Evolutionary conservation across 1,140 invertebrate species (phyloP).

Genomic region (Drosophila arizonae): DNA sequence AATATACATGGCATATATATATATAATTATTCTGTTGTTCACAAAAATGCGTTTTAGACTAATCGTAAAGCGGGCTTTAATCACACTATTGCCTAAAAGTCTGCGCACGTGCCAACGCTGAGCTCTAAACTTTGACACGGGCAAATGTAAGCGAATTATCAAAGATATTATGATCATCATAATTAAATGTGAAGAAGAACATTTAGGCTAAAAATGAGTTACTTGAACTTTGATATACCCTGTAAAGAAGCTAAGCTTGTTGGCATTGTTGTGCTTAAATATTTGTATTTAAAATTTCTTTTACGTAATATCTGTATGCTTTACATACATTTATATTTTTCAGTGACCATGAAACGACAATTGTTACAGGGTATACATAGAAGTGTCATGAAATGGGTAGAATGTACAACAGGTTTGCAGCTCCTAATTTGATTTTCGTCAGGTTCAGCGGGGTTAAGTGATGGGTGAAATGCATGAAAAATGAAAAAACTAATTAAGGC

Average conservation of each 20-base stretch:
- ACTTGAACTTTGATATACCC: neutral
- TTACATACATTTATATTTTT: neutral
- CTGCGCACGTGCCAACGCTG: conserved; percentile 9
- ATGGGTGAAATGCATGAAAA: conserved; percentile 28
- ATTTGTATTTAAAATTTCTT: no score
- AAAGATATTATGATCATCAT: neutral
- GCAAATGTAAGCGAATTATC: neutral
- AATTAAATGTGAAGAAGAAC: neutral
- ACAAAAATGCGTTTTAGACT: conserved; percentile 40
- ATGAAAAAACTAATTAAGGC: conserved; percentile 30
- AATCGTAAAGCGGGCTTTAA: conserved; percentile 10
- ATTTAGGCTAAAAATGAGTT: neutral
- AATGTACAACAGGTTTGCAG: conserved; percentile 6
- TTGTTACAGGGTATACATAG: neutral
- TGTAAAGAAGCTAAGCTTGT: neutral
- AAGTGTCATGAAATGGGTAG: neutral
- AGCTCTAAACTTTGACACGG: conserved; percentile 13
- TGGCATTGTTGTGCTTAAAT: no score
- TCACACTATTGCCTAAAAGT: conserved; percentile 44
- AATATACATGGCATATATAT: conserved; percentile 20
- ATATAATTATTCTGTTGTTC: conserved; percentile 16
- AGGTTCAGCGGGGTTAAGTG: conserved; percentile 25
- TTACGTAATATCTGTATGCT: no score
- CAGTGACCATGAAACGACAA: neutral
- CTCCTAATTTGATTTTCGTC: conserved; percentile 17